These are phyloP conservation scores for Myrmecobius fasciatus DNA, from an alignment of 2,113 vertebrate genomes.

Conservation along the genomic window DNA sequence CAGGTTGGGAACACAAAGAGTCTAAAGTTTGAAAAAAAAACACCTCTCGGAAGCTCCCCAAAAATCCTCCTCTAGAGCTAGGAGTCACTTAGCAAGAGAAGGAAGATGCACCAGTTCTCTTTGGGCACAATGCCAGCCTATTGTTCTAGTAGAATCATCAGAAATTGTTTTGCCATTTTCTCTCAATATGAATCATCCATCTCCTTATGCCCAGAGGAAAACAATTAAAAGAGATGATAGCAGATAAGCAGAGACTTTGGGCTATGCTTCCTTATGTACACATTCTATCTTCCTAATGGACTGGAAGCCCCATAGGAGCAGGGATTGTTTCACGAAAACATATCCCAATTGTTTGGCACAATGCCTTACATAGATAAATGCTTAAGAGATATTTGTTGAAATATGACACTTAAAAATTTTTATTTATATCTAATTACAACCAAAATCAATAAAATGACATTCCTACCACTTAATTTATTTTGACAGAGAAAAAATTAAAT, in stretches of 20 bases:
- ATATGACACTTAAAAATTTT: not conserved
- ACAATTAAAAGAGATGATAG: not conserved
- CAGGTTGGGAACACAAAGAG: not conserved
- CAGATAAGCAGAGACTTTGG: not conserved
- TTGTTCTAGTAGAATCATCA: not conserved
- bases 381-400: not conserved
- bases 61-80: not conserved
- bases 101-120: not conserved
- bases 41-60: not conserved
- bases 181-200: not conserved
- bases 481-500: slow-evolving; percentile 20
- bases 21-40: not conserved
- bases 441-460: slow-evolving; percentile 19
- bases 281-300: not conserved
- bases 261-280: not conserved
- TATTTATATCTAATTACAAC: not conserved
- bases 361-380: too few species aligned
- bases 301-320: not conserved
- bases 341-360: too few species aligned
- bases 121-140: not conserved
- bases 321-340: too few species aligned
- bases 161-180: not conserved
- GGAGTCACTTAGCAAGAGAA: not conserved
- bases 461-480: slow-evolving; percentile 10
- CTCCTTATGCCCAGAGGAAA: not conserved